Percentiles rank a stretch among this genome's conserved stretches.
These are phyloP conservation scores for Lytechinus variegatus DNA, from an alignment of 35 echinoderm and acorn worm species.

Conservation along the genomic window DNA sequence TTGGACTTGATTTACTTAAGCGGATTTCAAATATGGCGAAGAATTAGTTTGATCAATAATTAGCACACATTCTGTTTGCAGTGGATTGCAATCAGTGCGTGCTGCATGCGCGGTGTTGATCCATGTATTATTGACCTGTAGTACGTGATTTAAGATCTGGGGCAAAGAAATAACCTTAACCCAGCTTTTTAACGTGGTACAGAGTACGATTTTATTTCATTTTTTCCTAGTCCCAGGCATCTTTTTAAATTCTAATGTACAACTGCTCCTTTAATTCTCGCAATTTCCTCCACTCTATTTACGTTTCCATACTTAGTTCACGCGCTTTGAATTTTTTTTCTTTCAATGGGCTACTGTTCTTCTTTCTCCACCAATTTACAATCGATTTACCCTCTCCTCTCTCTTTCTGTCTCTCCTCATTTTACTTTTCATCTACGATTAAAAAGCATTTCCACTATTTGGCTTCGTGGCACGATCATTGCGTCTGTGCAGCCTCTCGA, in stretches of 20 bases:
- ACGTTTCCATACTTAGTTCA: too few species aligned
- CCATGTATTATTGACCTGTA: neutral
- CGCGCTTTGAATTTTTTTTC: too few species aligned
- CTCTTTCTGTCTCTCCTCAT: conserved; percentile 28
- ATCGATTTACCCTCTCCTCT: neutral
- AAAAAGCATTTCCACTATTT: too few species aligned
- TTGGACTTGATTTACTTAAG: neutral
- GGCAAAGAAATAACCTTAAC: neutral
- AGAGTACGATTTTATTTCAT: neutral
- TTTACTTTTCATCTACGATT: neutral
- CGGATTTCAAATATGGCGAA: neutral
- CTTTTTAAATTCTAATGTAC: neutral
- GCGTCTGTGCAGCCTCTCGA: too few species aligned
- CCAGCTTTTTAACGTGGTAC: conserved; percentile 1
- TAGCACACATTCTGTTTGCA: neutral
- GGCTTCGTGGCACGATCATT: too few species aligned
- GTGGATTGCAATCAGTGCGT: neutral
- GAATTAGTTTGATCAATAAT: neutral
- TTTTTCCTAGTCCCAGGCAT: neutral
- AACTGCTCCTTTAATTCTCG: too few species aligned
- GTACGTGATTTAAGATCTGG: neutral
- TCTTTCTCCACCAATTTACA: neutral
- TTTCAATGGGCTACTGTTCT: too few species aligned
- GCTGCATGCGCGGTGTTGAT: neutral
- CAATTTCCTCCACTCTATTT: too few species aligned